Conservation (phyloP, 1,140 invertebrate genomes). For the Penaeus vannamei region DNA sequence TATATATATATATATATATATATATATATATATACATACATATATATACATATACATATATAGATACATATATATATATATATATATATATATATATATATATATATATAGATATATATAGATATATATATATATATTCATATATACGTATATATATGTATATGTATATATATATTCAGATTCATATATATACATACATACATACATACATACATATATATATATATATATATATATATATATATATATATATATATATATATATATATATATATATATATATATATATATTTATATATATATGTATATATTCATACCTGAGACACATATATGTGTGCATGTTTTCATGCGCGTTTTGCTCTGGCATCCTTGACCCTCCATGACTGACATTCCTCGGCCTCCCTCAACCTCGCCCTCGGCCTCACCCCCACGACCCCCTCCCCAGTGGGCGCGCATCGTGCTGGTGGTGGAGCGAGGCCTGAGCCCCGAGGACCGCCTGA, state of each 20-base stretch:
- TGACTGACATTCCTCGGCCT: background rate
- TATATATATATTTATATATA: background rate
- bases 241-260: background rate
- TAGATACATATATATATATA: no score
- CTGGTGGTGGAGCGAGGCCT: slow-evolving; percentile 96
- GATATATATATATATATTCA: slow-evolving; percentile 10
- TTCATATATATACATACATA: background rate
- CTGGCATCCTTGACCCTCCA: background rate
- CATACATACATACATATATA: background rate
- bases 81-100: background rate
- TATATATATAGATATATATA: background rate
- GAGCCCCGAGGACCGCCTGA: slow-evolving; percentile 85
- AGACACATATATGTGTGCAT: background rate
- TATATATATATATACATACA: no score
- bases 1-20: no score
- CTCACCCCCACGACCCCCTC: background rate
- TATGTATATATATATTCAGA: slow-evolving; percentile 2
- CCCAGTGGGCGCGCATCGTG: slow-evolving; percentile 95
- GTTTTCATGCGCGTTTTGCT: background rate
- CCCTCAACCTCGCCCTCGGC: background rate
- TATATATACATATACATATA: no score
- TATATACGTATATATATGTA: slow-evolving; percentile 21
- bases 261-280: background rate
- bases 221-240: background rate
- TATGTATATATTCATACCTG: no score